Base-by-base conservation (phyloP, 2,888 invertebrate genomes). In the Brachypterus glaber region DNA sequence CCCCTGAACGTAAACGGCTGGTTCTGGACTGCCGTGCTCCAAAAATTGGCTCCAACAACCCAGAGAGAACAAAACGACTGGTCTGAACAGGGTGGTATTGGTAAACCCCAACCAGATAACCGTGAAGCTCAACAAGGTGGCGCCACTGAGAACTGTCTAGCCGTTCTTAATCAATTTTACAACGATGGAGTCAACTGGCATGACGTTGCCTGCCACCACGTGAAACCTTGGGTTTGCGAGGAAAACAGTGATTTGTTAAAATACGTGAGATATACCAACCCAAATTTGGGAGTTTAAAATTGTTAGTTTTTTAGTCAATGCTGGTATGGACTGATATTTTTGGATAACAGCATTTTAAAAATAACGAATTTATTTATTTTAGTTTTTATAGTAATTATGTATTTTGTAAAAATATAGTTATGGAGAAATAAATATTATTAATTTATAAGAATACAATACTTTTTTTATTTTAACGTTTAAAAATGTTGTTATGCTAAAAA, bases 111-210 rank as follows among this genome's bases (percentile, higher is more conserved):
- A 60, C 90, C 90, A 2, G 90, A 90, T 63, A 89, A 90, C 67
- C 62, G 77, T 66, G 86, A 90, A 67, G 73, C 80, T 48, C 75
- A 80, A 57, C 85, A 85, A 65, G 81, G 80, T 16, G 89, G 89
- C 33, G 86, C 87, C 2, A 75, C 82, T 17, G 90, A 90, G 66
- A 87, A 87, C 62, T 90, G 89, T 58, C 62, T 90, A 46, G 89
- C 86, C 1, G 72, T 90, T 47, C 69, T 90, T 35, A 90, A 90
- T 68, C 84, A 89, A 63, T 89, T 89, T 71, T 90, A 90, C 72
- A 83, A 87, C 53, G 89, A 90, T 56, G 89, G 89, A 17, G 80
- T 89, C 33, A 84, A 87, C 64, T 89, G 89, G 89, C 90, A 90
- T 60, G 82, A 90, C 59, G 89, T 89, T 33, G 89, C 89, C 44